A percentile compares a stretch with the other conserved stretches of the same genome.
phyloP scores from a whole-genome alignment of 2,797 vertebrate species.

The Synanceia verrucosa region DNA sequence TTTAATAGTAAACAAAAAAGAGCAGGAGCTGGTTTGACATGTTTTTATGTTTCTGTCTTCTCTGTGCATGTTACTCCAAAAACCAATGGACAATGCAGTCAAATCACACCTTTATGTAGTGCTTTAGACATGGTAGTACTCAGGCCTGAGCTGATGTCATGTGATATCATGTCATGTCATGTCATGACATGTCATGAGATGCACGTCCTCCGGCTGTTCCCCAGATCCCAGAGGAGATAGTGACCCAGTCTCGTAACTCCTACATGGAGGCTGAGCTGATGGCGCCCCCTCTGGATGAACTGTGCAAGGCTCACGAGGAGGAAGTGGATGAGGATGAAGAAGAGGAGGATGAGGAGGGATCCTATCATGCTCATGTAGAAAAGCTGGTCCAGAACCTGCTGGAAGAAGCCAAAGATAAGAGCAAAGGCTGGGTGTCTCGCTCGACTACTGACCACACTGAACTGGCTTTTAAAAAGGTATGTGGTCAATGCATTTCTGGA shows the following conservation, averaged over 20 bases:
- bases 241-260: slow-evolving; percentile 89
- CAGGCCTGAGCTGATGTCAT: not conserved
- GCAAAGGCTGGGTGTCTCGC: slow-evolving; percentile 90
- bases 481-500: not conserved
- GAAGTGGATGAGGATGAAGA: slow-evolving; percentile 74
- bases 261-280: slow-evolving; percentile 89
- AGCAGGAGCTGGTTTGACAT: not conserved
- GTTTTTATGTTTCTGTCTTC: not conserved
- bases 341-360: slow-evolving; percentile 80
- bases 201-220: slow-evolving; percentile 17
- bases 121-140: not conserved
- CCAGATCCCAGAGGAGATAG: slow-evolving; percentile 91
- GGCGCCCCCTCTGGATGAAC: slow-evolving; percentile 86
- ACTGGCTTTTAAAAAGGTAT: slow-evolving; percentile 92
- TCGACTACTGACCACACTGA: slow-evolving; percentile 85
- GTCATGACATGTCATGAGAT: not conserved
- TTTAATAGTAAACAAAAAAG: not conserved
- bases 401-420: slow-evolving; percentile 91
- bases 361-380: slow-evolving; percentile 85
- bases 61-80: not conserved
- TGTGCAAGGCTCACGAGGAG: slow-evolving; percentile 85
- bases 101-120: not conserved
- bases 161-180: slow-evolving; percentile 6
- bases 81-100: not conserved
- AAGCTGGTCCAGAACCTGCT: slow-evolving; percentile 86